Percentiles rank a stretch among this genome's conserved stretches.
These are phyloP conservation scores for Cosmia pyralina DNA, from an alignment of 2,888 invertebrate genomes.

Conservation along the genomic window DNA sequence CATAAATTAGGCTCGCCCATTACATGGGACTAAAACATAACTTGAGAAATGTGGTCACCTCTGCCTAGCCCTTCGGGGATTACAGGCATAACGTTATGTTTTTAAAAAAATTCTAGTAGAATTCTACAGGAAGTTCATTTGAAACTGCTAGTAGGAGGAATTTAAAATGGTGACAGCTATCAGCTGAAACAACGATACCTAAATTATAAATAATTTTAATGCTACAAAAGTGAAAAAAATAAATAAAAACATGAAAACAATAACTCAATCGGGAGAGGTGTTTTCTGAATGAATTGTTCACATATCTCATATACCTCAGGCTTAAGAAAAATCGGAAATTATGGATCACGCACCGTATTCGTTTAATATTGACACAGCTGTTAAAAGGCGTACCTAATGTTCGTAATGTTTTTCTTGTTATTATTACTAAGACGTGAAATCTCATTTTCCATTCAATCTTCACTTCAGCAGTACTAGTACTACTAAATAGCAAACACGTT, in stretches of 20 bases:
- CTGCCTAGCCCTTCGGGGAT: not conserved
- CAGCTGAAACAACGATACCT: too few species aligned
- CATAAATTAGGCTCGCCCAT: not conserved
- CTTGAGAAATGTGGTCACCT: not conserved
- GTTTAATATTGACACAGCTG: conserved; percentile 15
- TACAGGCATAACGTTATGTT: not conserved
- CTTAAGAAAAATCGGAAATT: not conserved
- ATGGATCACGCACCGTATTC: not conserved
- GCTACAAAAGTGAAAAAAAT: not conserved
- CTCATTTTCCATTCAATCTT: conserved; percentile 4
- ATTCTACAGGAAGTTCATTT: not conserved
- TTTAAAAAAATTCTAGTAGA: not conserved
- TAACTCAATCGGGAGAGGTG: not conserved
- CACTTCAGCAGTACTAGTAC: too few species aligned
- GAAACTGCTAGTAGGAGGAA: not conserved
- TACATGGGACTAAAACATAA: not conserved
- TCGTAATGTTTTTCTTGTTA: not conserved
- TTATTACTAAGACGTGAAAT: not conserved
- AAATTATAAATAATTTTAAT: not conserved
- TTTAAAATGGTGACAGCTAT: too few species aligned
- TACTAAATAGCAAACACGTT: conserved; percentile 7
- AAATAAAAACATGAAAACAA: not conserved
- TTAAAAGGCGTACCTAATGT: not conserved
- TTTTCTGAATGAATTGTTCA: not conserved
- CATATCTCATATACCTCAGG: not conserved